Base-by-base conservation (phyloP, 2,888 invertebrate species). In the Pegoplata infirma region DNA sequence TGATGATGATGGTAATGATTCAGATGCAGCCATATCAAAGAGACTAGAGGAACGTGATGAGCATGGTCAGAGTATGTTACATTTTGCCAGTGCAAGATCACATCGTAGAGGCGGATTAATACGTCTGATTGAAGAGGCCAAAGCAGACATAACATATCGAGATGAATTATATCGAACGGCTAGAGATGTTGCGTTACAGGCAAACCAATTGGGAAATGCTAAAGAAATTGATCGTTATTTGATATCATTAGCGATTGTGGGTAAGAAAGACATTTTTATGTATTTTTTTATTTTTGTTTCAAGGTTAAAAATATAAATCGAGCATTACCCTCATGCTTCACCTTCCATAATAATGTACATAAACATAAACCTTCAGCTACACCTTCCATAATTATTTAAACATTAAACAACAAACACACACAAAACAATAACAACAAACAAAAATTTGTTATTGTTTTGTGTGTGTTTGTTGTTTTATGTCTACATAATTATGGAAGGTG, bases 161-260 rank as follows among this genome's bases (percentile, higher is more conserved):
- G 97, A 97, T 88, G 95, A 95, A 84, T 89, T 95, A n/a, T 97
- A 96, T 88, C 91, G 96, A 47, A 97, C 97, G 0, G 95, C 96
- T 0, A 90, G 97, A 46, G 97, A 97, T 88, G 94, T 97, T 36
- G 96, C 96, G 12, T 91, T 94, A 63, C 94, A 95, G 84, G 94
- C 95, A 0, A 94, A 94, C 81, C 92, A 96, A 55, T 91, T 92
- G 0, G 94, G 94, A 59, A 97, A 97, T 87, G 94, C 96, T 0
- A 91, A 91, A 8, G 95, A 96, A 85, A 95, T 97, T 80, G 97
- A 97, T 90, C 92, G 92, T 86, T 96, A 93, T 90, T 92, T 97
- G 2, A 89, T 96, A 51, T 93, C 94, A 81, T 90, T 96, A 74
- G 95, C 95, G 40, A 94, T 94, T 0, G 92, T 93, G 90, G 96